Evolutionary conservation across 2,113 vertebrate genomes (phyloP).

Genomic region (Oophaga pumilio): DNA sequence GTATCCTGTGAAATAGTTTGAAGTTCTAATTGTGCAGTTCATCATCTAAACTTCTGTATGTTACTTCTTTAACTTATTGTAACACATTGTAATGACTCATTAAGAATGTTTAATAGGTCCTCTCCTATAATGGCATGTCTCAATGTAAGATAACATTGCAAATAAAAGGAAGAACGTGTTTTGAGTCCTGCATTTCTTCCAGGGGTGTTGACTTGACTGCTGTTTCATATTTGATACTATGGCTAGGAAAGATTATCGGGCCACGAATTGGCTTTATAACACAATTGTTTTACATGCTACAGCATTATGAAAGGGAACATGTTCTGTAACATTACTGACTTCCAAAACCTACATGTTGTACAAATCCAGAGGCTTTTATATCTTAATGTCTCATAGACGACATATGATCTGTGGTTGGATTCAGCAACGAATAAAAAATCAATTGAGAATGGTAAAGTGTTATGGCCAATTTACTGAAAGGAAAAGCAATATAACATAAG

Average conservation of each 20-base stretch:
- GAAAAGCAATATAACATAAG: too few species aligned
- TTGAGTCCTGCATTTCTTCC: slow-evolving; percentile 34
- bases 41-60: slow-evolving; percentile 58
- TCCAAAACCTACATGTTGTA: too few species aligned
- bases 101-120: slow-evolving; percentile 68
- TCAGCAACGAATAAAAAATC: too few species aligned
- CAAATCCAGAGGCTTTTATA: too few species aligned
- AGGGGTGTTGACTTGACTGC: background rate
- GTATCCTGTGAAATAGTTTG: slow-evolving; percentile 60
- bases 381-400: too few species aligned
- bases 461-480: too few species aligned
- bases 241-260: background rate
- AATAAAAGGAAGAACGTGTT: slow-evolving; percentile 71
- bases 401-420: too few species aligned
- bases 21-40: slow-evolving; percentile 59
- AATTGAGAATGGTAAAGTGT: too few species aligned
- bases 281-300: background rate
- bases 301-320: background rate
- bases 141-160: slow-evolving; percentile 68
- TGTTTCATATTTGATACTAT: background rate
- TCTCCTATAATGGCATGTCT: slow-evolving; percentile 65
- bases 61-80: slow-evolving; percentile 59
- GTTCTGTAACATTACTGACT: too few species aligned
- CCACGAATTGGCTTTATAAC: too few species aligned
- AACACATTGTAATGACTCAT: slow-evolving; percentile 59